Evolutionary conservation across 2,113 vertebrate genomes (phyloP).

Genomic region (Conger conger): DNA sequence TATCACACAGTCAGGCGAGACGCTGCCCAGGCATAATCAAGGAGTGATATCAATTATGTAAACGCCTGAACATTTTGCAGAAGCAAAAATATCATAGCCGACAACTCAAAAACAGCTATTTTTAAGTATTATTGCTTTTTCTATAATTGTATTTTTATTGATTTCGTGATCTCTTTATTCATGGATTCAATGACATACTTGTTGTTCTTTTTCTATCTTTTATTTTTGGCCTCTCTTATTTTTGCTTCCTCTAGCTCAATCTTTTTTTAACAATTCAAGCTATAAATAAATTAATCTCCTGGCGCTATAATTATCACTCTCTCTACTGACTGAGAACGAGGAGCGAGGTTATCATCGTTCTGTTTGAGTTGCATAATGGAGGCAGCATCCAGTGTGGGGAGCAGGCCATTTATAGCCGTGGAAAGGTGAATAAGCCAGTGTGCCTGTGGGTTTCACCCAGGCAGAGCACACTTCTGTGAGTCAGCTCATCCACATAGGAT

Average conservation of each 20-base stretch:
- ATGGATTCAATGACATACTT: slow-evolving; percentile 14
- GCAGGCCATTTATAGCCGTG: slow-evolving; percentile 44
- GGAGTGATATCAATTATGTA: background rate
- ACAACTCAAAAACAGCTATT: background rate
- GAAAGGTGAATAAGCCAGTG: slow-evolving; percentile 11
- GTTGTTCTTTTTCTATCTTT: background rate
- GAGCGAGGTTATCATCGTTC: slow-evolving; percentile 1
- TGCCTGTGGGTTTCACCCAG: background rate
- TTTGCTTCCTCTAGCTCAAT: background rate
- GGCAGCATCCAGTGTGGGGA: slow-evolving; percentile 21
- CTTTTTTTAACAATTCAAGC: slow-evolving; percentile 11
- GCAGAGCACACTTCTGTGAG: background rate
- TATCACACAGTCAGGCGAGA: background rate
- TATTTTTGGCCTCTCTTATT: background rate
- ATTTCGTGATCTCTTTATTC: slow-evolving; percentile 4
- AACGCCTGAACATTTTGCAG: background rate
- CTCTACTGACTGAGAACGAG: background rate
- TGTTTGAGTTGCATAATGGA: slow-evolving; percentile 30
- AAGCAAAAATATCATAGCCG: background rate
- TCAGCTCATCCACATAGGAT: background rate
- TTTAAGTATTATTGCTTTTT: too few species aligned
- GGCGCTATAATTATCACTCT: background rate
- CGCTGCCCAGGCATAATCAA: background rate
- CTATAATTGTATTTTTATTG: slow-evolving; percentile 11
- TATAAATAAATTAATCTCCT: slow-evolving; percentile 43